Percentiles rank a stretch among this genome's conserved stretches.
These are phyloP conservation scores for Apogon talboti DNA, from an alignment of 2,797 vertebrate genomes.

Conservation along the genomic window DNA sequence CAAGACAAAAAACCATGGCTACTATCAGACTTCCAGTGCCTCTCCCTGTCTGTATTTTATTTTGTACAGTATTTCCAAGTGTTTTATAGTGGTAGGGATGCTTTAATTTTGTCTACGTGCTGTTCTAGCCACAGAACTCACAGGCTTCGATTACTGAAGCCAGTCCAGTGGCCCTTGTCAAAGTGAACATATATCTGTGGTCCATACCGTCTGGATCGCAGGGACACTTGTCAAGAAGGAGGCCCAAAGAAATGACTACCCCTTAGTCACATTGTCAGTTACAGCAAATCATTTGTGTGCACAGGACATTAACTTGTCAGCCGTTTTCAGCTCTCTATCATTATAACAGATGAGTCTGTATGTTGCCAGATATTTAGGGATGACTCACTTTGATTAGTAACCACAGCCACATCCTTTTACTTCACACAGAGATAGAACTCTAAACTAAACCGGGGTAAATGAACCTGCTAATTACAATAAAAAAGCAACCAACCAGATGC, in stretches of 20 bases:
- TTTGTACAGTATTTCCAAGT: too few species aligned
- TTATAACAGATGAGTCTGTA: neutral
- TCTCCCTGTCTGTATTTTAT: too few species aligned
- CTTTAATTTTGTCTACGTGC: too few species aligned
- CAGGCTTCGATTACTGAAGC: neutral
- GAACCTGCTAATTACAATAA: too few species aligned
- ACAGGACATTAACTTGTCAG: slow-evolving; percentile 2
- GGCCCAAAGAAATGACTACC: slow-evolving; percentile 14
- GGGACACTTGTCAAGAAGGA: slow-evolving; percentile 29
- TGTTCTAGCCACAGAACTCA: too few species aligned
- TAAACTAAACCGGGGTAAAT: too few species aligned
- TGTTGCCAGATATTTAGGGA: too few species aligned
- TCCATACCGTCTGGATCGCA: slow-evolving; percentile 20
- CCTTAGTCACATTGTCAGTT: slow-evolving; percentile 15
- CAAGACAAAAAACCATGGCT: too few species aligned
- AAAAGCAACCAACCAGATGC: too few species aligned
- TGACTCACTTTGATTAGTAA: slow-evolving; percentile 1
- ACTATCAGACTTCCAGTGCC: too few species aligned
- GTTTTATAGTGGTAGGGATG: too few species aligned
- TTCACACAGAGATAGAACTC: too few species aligned
- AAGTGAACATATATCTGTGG: slow-evolving; percentile 27
- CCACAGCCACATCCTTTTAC: neutral
- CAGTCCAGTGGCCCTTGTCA: slow-evolving; percentile 3
- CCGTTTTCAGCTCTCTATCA: neutral
- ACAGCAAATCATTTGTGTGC: slow-evolving; percentile 21